Evolutionary conservation across 1,140 invertebrate genomes (phyloP), one percentile per base, ranked within the genome.

Genomic region (Spodoptera litura): DNA sequence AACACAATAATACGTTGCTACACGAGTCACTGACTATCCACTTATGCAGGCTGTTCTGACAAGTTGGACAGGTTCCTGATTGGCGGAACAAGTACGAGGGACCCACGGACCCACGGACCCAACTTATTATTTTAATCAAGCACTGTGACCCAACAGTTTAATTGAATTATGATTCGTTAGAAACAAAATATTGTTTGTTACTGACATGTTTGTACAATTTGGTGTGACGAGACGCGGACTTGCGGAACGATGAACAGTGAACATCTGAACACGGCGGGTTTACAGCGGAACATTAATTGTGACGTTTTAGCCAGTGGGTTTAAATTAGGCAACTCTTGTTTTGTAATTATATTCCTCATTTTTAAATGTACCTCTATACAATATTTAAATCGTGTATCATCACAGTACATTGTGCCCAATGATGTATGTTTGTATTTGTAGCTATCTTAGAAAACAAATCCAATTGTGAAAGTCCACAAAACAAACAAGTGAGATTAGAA

Each of bases 401-500:
- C 38, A 44, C 38, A 2, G 1, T 44, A 44, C 38, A 44, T 44
- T 44, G 38, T 8, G 38, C 38, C 0, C 1, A 8, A 44, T 44
- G 38, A 44, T 44, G 38, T 44, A 44, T 44, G 38, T 44, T 10
- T 44, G 38, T 44, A 44, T 8, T 8, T 8, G 38, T 35, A 4
- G 1, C 27, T 13, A 27, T 27, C 27, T 44, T n/a, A 51, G n/a
- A 68, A 52, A 51, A 68, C 38, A 15, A 44, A 38, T 44, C 38
- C 35, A 68, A 52, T 68, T 51, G 44, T 27, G 6, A 25, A 49
- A 20, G 44, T 10, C 35, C 12, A 25, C 64, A 68, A 44, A 44
- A 64, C 64, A 52, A 68, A 31, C 66, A 66, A 66, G 38, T 70
- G 13, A 70, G 49, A 70, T 70, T 66, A 66, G 66, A 70, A 53